Evolutionary conservation across 2,113 vertebrate species (phyloP).

Genomic region (Strix uralensis): DNA sequence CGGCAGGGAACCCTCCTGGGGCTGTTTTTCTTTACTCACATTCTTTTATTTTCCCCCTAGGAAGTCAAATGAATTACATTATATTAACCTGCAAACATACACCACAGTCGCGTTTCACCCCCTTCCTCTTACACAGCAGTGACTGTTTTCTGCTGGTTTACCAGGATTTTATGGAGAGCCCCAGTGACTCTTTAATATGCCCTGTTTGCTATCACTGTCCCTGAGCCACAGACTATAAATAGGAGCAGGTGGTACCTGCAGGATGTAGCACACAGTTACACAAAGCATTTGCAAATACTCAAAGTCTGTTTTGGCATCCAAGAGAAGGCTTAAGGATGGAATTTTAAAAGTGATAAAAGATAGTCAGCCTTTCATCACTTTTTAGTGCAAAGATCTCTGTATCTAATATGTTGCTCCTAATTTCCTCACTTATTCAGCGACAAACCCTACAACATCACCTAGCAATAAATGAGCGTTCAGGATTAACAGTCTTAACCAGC

Average conservation of each 20-base stretch:
- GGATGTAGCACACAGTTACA: accelerated
- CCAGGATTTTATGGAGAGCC: neutral
- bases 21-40: neutral
- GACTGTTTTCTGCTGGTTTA: neutral
- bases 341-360: neutral
- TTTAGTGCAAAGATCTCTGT: neutral
- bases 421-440: neutral
- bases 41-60: neutral
- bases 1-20: neutral
- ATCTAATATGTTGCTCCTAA: accelerated
- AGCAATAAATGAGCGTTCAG: accelerated
- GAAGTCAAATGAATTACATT: neutral
- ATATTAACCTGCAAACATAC: neutral
- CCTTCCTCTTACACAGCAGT: neutral
- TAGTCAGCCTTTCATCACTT: neutral
- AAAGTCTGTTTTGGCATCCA: neutral
- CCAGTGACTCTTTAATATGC: neutral
- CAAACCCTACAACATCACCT: neutral
- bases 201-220: neutral
- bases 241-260: neutral
- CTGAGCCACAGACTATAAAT: neutral
- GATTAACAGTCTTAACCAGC: accelerated
- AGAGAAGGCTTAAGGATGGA: neutral
- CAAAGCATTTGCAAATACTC: neutral
- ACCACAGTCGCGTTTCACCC: accelerated